These are phyloP conservation scores for Bradysia coprophila DNA, from an alignment of 1,140 invertebrate genomes.

Conservation along the genomic window DNA sequence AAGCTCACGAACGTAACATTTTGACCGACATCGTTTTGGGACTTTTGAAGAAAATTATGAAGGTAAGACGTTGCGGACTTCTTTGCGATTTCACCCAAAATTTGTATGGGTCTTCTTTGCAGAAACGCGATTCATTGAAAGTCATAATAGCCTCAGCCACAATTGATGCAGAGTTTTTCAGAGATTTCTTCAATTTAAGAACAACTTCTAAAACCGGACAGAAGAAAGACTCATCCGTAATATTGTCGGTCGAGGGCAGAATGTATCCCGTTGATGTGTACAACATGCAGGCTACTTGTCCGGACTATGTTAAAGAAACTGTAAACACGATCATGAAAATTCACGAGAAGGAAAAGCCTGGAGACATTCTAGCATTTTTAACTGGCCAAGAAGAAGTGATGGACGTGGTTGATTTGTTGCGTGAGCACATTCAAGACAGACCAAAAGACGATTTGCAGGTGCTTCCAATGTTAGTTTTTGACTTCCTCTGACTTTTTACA, in stretches of 20 bases:
- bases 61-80: slow-evolving; percentile 25
- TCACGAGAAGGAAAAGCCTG: slow-evolving; percentile 58
- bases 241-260: slow-evolving; percentile 77
- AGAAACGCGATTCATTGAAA: slow-evolving; percentile 70
- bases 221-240: slow-evolving; percentile 49
- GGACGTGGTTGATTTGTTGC: slow-evolving; percentile 43
- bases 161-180: slow-evolving; percentile 73
- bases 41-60: slow-evolving; percentile 80
- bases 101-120: slow-evolving; percentile 13
- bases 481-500: too few relatives aligned
- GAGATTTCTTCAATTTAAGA: slow-evolving; percentile 69
- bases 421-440: slow-evolving; percentile 38
- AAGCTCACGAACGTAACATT: slow-evolving; percentile 87
- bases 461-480: too few relatives aligned
- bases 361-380: slow-evolving; percentile 85
- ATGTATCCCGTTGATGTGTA: slow-evolving; percentile 76
- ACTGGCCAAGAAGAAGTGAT: slow-evolving; percentile 89
- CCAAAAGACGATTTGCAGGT: slow-evolving; percentile 44
- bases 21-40: slow-evolving; percentile 91
- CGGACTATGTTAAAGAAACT: slow-evolving; percentile 77
- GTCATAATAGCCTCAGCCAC: slow-evolving; percentile 90
- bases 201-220: slow-evolving; percentile 10
- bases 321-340: slow-evolving; percentile 83
- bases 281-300: slow-evolving; percentile 68
- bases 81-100: background rate